phyloP scores from a whole-genome alignment of 2,113 vertebrate genomes.

The Solea solea region DNA sequence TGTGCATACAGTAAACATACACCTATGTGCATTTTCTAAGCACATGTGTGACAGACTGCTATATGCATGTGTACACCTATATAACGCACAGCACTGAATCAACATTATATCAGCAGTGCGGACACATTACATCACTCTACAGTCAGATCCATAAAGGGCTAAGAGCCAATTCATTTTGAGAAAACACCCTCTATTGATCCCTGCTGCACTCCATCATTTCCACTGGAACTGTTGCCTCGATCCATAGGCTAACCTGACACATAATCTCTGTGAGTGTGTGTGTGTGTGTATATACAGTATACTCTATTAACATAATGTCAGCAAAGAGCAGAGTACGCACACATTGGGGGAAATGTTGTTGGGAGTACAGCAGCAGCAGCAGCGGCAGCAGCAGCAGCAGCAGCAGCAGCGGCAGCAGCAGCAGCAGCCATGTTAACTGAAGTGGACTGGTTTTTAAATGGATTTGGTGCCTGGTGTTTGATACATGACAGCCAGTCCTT shows the following conservation, averaged over 20 bases:
- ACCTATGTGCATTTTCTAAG: no score
- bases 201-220: conserved; percentile 74
- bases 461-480: conserved; percentile 25
- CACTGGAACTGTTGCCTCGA: conserved; percentile 69
- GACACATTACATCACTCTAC: conserved; percentile 70
- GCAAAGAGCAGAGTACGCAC: conserved; percentile 20
- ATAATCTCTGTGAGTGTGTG: conserved; percentile 56
- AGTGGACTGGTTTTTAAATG: conserved; percentile 32
- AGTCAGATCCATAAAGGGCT: conserved; percentile 76
- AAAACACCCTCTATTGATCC: conserved; percentile 79
- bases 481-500: conserved; percentile 17
- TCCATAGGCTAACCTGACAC: conserved; percentile 70
- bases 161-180: conserved; percentile 79
- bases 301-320: conserved; percentile 52
- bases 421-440: conserved; percentile 20
- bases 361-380: background rate
- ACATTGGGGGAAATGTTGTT: conserved; percentile 4
- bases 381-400: no score
- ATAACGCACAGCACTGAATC: conserved; percentile 53
- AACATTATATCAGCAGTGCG: conserved; percentile 62
- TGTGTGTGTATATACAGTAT: conserved; percentile 20
- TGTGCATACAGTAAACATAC: no score
- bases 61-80: conserved; percentile 37
- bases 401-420: background rate
- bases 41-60: no score